Base-by-base conservation (phyloP, 2,113 vertebrate species). In the Charadrius vociferus region DNA sequence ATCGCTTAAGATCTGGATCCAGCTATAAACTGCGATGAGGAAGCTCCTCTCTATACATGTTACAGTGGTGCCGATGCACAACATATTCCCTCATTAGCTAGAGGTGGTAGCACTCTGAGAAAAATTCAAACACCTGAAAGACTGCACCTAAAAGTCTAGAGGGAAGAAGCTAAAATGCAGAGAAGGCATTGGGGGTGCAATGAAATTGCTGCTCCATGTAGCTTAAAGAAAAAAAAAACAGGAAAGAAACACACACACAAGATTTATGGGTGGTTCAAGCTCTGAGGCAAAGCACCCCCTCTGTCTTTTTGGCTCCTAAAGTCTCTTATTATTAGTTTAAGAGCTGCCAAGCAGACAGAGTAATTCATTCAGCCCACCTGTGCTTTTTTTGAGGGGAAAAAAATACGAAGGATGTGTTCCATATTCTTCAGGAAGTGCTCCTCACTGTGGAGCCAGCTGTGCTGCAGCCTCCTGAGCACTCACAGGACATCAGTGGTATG, bases 321-420 rank as follows among this genome's bases (percentile, higher is more conserved):
- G 11, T 39, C 32, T 65, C 68, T 32, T 73, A 73, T 72, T 96
- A 83, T 91, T 94, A 91, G 52, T 83, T 89, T 49, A 47, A 81
- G 56, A 94, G 71, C 71, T 98, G 77, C 80, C 50, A 88, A 66
- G 87, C 65, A 75, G 49, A 37, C 24, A 29, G 49, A 88, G 78
- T 39, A 58, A 86, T 86, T 91, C 37, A 41, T 49, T 68, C 70
- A 91, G 34, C 36, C 41, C 74, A 85, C 73, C 50, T 88, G 88
- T 87, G 58, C 22, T 77, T 65, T 47, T 95, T 85, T 37, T 26
- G 3, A 9, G 18, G 27, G 49, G 11, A 15, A 14, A 37, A 62
- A 43, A 30, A 41, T 41, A 56, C 14, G n/a, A 89, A 87, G 75
- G 92, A 85, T 95, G 59, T 74, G 77, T 96, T 97, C 96, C 86